Base-by-base conservation (phyloP, 64 coral and sea anemone species). In the Pachyseris speciosa region DNA sequence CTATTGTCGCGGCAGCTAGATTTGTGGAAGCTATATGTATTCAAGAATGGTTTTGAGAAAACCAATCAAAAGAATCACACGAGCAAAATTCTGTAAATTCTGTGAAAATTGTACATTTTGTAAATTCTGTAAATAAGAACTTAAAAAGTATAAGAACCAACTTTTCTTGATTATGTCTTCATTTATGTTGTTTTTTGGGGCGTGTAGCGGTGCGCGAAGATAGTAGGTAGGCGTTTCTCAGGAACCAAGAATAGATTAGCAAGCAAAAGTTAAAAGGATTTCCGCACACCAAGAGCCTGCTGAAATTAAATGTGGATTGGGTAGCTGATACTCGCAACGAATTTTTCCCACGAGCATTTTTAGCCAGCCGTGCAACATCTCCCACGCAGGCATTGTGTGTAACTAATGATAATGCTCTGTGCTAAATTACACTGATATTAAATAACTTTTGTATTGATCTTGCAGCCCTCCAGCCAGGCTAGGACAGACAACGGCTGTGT, bases 381-480 rank as follows among this genome's bases (percentile, higher is more conserved):
- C 77, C 77, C 53, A 13, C 60, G 57, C 75, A 34, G 75, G 52
- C 34, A 61, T 60, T 32, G 15, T 41, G 20, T 37, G 22, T 36
- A 75, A 51, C 17, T 26, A 10, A 76, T 40, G 33, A 61, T 24
- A 59, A 19, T 22, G 13, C 20, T 60, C 52, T 39, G 0, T 31
- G 9, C n/a, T 79, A 17, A 37, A 36, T 9, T 40, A 40, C 67
- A 64, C 41, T 76, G 36, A 61, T 58, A 61, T 81, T 40, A 25
- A 81, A 60, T 27, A 61, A 37, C 52, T 38, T 20, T 74, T 81
- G 50, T 81, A 25, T 81, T 81, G 34, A 40, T 81, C 36, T 71
- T 25, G 9, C 77, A 81, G 77, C 53, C 33, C 9, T 81, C 77
- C 5, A 22, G 26, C 15, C 51, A 81, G 55, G 77, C 36, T 33